Evolutionary conservation across 1,140 invertebrate species (phyloP).

Genomic region (Drosophila sturtevanti): DNA sequence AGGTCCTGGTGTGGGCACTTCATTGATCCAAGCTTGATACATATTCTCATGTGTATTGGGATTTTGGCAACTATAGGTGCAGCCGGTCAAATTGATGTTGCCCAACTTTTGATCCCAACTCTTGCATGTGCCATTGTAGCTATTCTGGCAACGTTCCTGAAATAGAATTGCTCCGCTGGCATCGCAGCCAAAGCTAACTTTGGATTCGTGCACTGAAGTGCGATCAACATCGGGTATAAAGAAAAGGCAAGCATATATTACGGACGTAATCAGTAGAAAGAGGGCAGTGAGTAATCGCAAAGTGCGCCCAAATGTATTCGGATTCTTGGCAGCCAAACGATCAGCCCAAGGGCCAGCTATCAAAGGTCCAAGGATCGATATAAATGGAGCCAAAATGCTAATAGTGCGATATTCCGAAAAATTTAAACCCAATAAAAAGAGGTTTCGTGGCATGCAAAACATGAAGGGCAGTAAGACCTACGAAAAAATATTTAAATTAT

Average conservation of each 20-base stretch:
- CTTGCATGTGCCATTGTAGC: slow-evolving; percentile 84
- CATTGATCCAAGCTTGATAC: slow-evolving; percentile 71
- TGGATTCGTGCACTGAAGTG: slow-evolving; percentile 84
- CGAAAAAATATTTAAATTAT: background rate
- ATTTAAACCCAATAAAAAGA: slow-evolving; percentile 86
- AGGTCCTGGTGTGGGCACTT: slow-evolving; percentile 48
- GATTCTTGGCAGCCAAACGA: slow-evolving; percentile 83
- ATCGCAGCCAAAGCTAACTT: slow-evolving; percentile 88
- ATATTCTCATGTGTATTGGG: slow-evolving; percentile 74
- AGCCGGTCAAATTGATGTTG: slow-evolving; percentile 84
- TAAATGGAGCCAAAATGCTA: slow-evolving; percentile 88
- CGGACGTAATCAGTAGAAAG: slow-evolving; percentile 86
- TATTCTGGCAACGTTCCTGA: slow-evolving; percentile 87
- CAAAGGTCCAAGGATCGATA: slow-evolving; percentile 88
- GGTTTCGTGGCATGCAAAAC: slow-evolving; percentile 90
- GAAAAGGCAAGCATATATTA: slow-evolving; percentile 87
- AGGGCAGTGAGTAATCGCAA: slow-evolving; percentile 88
- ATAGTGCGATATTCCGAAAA: slow-evolving; percentile 88
- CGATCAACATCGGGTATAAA: slow-evolving; percentile 86
- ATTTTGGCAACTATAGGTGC: slow-evolving; percentile 85
- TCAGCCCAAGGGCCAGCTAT: slow-evolving; percentile 88
- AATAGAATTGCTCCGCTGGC: slow-evolving; percentile 86
- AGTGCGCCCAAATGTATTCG: slow-evolving; percentile 66
- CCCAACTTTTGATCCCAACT: slow-evolving; percentile 86
- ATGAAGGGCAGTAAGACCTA: slow-evolving; percentile 89